These are phyloP conservation scores for Drosophila pseudoananassae DNA, from an alignment of 1,140 invertebrate species.

Conservation along the genomic window DNA sequence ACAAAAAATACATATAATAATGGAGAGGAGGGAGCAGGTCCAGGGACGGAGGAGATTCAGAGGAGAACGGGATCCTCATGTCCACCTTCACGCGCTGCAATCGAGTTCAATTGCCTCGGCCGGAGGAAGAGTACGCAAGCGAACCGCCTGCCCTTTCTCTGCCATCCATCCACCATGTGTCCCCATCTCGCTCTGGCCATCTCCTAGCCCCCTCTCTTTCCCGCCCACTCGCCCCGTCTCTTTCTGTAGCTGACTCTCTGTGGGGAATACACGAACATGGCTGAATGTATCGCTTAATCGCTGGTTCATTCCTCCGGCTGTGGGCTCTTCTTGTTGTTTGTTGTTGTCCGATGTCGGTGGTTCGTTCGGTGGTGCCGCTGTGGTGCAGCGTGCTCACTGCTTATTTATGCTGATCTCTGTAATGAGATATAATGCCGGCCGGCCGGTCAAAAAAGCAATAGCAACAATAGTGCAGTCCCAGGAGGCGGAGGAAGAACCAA, in stretches of 20 bases:
- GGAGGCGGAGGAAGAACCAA: slow-evolving; percentile 3
- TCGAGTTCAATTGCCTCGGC: slow-evolving; percentile 72
- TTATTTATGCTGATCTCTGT: slow-evolving; percentile 83
- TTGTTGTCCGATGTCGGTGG: slow-evolving; percentile 10
- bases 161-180: slow-evolving; percentile 22
- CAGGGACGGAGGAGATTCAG: neutral
- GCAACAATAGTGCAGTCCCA: slow-evolving; percentile 24
- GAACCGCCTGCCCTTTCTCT: slow-evolving; percentile 41
- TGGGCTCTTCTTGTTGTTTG: slow-evolving; percentile 25
- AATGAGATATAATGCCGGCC: slow-evolving; percentile 83
- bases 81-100: slow-evolving; percentile 74
- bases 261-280: slow-evolving; percentile 67
- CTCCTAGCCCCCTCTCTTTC: neutral
- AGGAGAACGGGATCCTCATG: slow-evolving; percentile 57
- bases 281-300: slow-evolving; percentile 73
- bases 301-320: slow-evolving; percentile 41
- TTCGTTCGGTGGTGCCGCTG: slow-evolving; percentile 6
- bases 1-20: slow-evolving; percentile 5
- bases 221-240: slow-evolving; percentile 4
- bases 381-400: slow-evolving; percentile 66
- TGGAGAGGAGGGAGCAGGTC: neutral
- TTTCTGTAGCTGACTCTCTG: slow-evolving; percentile 4
- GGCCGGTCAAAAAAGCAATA: slow-evolving; percentile 56
- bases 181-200: slow-evolving; percentile 18
- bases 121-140: slow-evolving; percentile 53